Conservation (phyloP, 2,797 vertebrate species). For the Carcharodon carcharias region DNA sequence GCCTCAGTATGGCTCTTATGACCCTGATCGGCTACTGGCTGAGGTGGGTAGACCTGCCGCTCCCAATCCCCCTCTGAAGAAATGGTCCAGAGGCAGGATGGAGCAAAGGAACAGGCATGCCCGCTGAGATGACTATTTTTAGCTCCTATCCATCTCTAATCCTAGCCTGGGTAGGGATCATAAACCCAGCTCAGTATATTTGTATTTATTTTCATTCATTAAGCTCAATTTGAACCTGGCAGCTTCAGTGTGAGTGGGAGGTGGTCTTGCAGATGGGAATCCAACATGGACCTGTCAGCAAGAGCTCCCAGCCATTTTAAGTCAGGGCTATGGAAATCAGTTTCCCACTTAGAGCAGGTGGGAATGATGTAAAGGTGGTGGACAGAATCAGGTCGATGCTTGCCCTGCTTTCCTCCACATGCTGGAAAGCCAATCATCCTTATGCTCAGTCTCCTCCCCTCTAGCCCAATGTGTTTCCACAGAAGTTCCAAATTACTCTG, state of each 20-base stretch:
- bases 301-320: neutral
- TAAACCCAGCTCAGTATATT: neutral
- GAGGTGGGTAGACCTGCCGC: too few relatives aligned
- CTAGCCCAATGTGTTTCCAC: neutral
- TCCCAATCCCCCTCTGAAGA: too few relatives aligned
- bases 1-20: too few relatives aligned
- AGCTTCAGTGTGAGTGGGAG: neutral
- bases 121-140: too few relatives aligned
- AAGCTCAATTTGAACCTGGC: neutral
- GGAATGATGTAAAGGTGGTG: neutral
- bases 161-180: too few relatives aligned
- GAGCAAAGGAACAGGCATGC: too few relatives aligned
- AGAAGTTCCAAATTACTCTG: neutral
- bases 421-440: neutral
- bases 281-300: neutral
- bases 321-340: neutral
- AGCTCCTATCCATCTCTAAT: too few relatives aligned
- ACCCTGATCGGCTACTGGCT: neutral
- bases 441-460: neutral
- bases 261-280: neutral
- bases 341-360: neutral
- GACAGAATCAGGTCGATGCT: neutral
- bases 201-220: neutral
- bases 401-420: neutral
- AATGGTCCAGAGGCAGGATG: too few relatives aligned